A percentile compares a stretch with the other conserved stretches of the same genome.
Conservation (phyloP, 2,797 vertebrate species). For the Thunnus albacares region DNA sequence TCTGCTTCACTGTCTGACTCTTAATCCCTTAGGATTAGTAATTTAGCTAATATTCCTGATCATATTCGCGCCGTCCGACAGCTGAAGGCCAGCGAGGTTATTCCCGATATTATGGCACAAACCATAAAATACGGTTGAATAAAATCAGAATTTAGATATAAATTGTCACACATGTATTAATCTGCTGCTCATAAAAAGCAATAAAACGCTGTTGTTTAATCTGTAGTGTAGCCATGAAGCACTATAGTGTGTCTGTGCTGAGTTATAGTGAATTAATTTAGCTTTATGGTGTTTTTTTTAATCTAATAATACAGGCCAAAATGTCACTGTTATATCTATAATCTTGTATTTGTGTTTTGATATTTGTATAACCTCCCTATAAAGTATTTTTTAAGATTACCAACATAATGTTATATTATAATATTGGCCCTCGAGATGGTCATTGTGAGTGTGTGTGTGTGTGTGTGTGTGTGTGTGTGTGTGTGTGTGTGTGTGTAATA, state of each 20-base stretch:
- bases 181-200: not conserved
- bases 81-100: constrained; percentile 34
- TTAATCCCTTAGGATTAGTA: not conserved
- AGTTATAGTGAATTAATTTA: not conserved
- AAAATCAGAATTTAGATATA: not conserved
- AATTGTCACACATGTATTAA: not conserved
- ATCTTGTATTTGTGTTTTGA: not conserved
- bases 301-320: not conserved
- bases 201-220: not conserved
- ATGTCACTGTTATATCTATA: not conserved
- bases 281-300: not conserved
- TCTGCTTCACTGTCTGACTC: not conserved
- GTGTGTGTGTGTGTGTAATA: not conserved
- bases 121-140: not conserved
- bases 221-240: not conserved
- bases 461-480: not conserved
- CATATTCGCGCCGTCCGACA: not conserved
- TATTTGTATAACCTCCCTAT: not conserved
- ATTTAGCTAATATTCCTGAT: not conserved
- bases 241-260: not conserved
- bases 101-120: not conserved
- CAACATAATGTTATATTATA: not conserved
- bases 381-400: not conserved
- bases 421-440: not conserved
- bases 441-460: no score